phyloP scores from a whole-genome alignment of 2,797 vertebrate species.

The Semotilus atromaculatus region DNA sequence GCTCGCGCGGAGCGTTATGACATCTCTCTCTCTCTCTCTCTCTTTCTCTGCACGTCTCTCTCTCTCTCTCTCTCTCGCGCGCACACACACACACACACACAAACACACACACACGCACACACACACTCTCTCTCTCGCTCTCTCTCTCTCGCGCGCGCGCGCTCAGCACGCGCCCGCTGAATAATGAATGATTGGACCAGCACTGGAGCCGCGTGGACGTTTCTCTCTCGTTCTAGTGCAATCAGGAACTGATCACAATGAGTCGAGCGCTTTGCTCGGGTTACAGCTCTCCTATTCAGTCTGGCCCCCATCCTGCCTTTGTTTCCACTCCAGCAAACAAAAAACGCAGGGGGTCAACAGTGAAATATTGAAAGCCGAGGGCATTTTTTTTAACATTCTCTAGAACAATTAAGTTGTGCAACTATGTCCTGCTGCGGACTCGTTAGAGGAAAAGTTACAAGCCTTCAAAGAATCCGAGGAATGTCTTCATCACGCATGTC shows the following conservation, averaged over 20 bases:
- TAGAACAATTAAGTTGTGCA: slow-evolving; percentile 53
- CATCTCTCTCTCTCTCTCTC: not conserved
- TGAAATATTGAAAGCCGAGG: slow-evolving; percentile 62
- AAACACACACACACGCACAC: too few relatives aligned
- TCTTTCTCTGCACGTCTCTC: slow-evolving; percentile 37
- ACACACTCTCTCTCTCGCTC: not conserved
- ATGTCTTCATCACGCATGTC: slow-evolving; percentile 47
- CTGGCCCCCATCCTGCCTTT: slow-evolving; percentile 64
- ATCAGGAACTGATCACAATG: slow-evolving; percentile 70
- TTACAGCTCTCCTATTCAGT: slow-evolving; percentile 76
- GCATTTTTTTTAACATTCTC: slow-evolving; percentile 63
- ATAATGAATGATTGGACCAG: slow-evolving; percentile 81
- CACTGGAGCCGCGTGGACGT: slow-evolving; percentile 70
- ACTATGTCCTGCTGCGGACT: slow-evolving; percentile 26
- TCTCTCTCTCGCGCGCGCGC: slow-evolving; percentile 23
- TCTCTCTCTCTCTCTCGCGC: slow-evolving; percentile 48
- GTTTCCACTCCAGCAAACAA: slow-evolving; percentile 50
- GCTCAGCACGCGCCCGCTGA: slow-evolving; percentile 72
- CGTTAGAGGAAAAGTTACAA: slow-evolving; percentile 55
- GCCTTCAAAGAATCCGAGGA: slow-evolving; percentile 53
- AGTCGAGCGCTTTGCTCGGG: slow-evolving; percentile 70
- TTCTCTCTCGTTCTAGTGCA: slow-evolving; percentile 80
- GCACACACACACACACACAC: too few relatives aligned
- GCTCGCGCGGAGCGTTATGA: slow-evolving; percentile 20
- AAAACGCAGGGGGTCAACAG: slow-evolving; percentile 42